Percentiles rank a stretch among this genome's conserved stretches.
These are phyloP conservation scores for Poeciliopsis gracilis DNA, from an alignment of 2,797 vertebrate genomes.

Conservation along the genomic window DNA sequence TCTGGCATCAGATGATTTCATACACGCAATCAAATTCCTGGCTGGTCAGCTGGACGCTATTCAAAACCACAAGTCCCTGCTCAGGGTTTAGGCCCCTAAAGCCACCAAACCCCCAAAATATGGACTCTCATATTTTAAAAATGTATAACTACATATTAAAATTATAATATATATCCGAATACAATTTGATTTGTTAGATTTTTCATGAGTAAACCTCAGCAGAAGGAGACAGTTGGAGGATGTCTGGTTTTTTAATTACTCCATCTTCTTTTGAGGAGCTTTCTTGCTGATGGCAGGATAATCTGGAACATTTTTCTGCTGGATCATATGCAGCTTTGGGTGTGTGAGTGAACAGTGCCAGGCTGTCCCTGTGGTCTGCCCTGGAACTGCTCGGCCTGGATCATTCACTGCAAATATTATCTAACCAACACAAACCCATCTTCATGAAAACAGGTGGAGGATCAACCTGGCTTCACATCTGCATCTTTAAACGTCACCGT, in stretches of 20 bases:
- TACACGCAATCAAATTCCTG: conserved; percentile 77
- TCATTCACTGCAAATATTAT: conserved; percentile 28
- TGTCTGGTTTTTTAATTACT: neutral
- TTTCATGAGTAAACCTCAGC: neutral
- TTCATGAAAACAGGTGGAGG: neutral
- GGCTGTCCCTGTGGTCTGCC: conserved; percentile 52
- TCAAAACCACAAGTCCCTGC: conserved; percentile 53
- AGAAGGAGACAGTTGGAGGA: neutral
- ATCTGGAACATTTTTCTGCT: conserved; percentile 38
- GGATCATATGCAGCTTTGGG: conserved; percentile 50
- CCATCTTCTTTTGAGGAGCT: conserved; percentile 7
- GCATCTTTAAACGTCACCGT: conserved; percentile 10
- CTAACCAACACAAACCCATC: neutral
- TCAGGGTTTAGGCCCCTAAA: conserved; percentile 25
- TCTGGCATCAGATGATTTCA: conserved; percentile 78
- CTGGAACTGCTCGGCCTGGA: conserved; percentile 68
- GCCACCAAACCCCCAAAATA: neutral
- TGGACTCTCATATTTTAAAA: neutral
- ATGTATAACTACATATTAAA: neutral
- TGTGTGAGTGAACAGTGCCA: conserved; percentile 71
- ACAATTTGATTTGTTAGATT: conserved; percentile 9
- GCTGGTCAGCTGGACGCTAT: conserved; percentile 69
- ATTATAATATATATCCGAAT: neutral
- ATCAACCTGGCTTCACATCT: neutral
- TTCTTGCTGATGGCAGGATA: conserved; percentile 30